These are phyloP conservation scores for Ammodytes dubius DNA, from an alignment of 2,113 vertebrate species.

Conservation along the genomic window DNA sequence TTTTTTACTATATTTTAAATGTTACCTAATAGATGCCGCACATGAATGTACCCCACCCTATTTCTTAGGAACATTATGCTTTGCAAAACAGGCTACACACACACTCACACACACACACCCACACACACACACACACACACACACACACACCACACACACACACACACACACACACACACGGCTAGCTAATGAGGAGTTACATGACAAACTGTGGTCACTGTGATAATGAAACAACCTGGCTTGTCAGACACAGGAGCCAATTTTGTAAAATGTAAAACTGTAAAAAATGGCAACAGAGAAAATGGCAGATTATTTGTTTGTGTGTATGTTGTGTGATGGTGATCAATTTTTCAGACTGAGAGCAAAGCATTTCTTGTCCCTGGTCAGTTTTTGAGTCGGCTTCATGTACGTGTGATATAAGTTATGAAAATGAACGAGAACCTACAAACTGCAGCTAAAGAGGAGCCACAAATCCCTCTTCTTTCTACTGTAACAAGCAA, in stretches of 20 bases:
- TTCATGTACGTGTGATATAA: not conserved
- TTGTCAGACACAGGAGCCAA: not conserved
- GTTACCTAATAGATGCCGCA: not conserved
- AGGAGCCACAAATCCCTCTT: not conserved
- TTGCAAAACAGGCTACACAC: slow-evolving; percentile 2
- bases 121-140: too few species aligned
- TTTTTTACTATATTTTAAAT: slow-evolving; percentile 35
- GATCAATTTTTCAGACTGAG: slow-evolving; percentile 59
- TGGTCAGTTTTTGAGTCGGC: slow-evolving; percentile 1
- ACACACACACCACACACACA: too few species aligned
- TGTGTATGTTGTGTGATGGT: slow-evolving; percentile 33
- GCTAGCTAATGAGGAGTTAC: slow-evolving; percentile 22
- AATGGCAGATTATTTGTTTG: slow-evolving; percentile 23
- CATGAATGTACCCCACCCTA: slow-evolving; percentile 28
- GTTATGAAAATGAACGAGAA: not conserved
- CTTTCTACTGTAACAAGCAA: not conserved
- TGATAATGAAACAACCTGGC: slow-evolving; percentile 26
- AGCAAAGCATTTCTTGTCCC: slow-evolving; percentile 29
- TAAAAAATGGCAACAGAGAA: slow-evolving; percentile 5
- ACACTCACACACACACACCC: not conserved
- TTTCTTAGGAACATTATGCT: slow-evolving; percentile 26
- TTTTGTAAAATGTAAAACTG: not conserved
- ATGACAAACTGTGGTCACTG: not conserved
- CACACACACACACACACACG: not conserved
- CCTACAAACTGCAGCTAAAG: not conserved